Evolutionary conservation across 1,140 invertebrate genomes (phyloP).

Genomic region (Gonatopus flavifemur): DNA sequence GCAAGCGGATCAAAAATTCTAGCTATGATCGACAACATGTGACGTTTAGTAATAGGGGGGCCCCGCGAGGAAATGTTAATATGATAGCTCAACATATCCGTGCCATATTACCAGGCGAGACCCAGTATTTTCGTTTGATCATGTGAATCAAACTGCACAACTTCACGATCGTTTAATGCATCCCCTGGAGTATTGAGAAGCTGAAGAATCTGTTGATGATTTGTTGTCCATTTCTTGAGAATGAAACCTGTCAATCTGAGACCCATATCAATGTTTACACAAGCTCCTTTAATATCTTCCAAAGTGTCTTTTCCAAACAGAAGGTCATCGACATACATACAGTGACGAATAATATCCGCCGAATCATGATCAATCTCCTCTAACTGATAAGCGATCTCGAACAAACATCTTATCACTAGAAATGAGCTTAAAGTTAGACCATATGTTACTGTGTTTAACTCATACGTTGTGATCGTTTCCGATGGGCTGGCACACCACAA

Average conservation of each 20-base stretch:
- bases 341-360: slow-evolving; percentile 5
- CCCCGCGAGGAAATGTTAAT: neutral
- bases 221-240: too few species aligned
- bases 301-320: slow-evolving; percentile 5
- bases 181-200: too few species aligned
- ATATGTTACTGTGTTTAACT: slow-evolving; percentile 25
- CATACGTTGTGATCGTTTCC: neutral
- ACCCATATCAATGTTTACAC: too few species aligned
- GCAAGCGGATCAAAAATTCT: too few species aligned
- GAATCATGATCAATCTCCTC: slow-evolving; percentile 7
- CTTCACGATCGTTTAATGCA: too few species aligned
- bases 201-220: too few species aligned
- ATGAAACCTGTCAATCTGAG: too few species aligned
- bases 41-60: slow-evolving; percentile 15
- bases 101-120: neutral
- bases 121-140: neutral
- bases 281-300: neutral
- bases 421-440: slow-evolving; percentile 30
- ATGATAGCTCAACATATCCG: neutral
- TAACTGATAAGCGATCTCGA: slow-evolving; percentile 20
- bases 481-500: neutral
- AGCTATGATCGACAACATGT: slow-evolving; percentile 18
- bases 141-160: slow-evolving; percentile 9
- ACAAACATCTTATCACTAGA: slow-evolving; percentile 25
- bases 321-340: slow-evolving; percentile 32